Evolutionary conservation across 2,113 vertebrate genomes (phyloP).

Genomic region (Enhydra lutris): DNA sequence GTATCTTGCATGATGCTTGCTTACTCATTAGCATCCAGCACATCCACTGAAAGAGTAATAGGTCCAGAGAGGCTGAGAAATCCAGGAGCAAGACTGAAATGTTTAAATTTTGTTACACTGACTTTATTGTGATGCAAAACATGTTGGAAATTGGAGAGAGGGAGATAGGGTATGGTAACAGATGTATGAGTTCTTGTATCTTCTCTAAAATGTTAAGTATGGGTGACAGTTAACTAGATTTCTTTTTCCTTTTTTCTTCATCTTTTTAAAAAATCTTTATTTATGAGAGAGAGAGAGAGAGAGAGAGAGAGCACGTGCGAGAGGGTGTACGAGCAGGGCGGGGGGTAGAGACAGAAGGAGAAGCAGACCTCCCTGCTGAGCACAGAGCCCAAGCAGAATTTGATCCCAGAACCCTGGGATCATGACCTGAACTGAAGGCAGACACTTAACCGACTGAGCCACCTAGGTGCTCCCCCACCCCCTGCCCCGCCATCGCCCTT

Average conservation of each 20-base stretch:
- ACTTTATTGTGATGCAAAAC: not conserved
- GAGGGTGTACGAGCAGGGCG: not conserved
- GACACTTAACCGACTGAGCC: not conserved
- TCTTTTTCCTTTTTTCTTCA: not conserved
- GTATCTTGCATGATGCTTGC: not conserved
- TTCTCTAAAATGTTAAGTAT: slow-evolving; percentile 24
- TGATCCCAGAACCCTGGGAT: not conserved
- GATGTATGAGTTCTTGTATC: not conserved
- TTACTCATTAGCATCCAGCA: not conserved
- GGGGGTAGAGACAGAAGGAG: not conserved
- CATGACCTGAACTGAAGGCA: not conserved
- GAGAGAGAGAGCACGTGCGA: too few species aligned
- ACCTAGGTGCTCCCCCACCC: not conserved
- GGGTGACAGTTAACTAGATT: not conserved
- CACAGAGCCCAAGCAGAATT: not conserved
- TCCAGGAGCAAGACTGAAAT: not conserved
- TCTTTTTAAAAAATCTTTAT: not conserved
- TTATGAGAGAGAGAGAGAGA: too few species aligned
- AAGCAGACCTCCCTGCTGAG: not conserved
- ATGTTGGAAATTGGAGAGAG: not conserved
- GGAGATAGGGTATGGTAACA: not conserved
- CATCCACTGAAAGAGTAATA: not conserved
- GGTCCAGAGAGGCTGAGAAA: slow-evolving; percentile 2
- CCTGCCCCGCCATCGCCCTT: not conserved
- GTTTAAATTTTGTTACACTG: not conserved